Base-by-base conservation (phyloP, 2,113 vertebrate species). In the Acrocephalus arundinaceus region DNA sequence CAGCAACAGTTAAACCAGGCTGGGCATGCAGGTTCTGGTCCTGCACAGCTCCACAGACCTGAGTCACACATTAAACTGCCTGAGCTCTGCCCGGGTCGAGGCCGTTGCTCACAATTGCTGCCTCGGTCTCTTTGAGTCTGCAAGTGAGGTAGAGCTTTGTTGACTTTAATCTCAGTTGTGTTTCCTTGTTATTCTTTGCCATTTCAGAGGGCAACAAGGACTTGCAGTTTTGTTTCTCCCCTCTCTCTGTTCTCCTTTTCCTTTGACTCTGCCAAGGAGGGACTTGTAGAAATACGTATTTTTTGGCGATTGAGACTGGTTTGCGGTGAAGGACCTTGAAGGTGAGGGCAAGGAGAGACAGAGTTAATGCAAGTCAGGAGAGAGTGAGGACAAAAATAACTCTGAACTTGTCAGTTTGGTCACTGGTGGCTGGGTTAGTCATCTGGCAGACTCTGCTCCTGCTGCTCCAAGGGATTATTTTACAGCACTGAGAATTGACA, bases 401-500 rank as follows among this genome's bases (percentile, higher is more conserved):
- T 57, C 55, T 87, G 83, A 94, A 95, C 80, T 93, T 96, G 93
- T 92, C 83, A 81, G 51, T 89, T 90, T 90, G 93, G 93, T 95
- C 81, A 37, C 87, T 80, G 86, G 92, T 85, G 83, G 87, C 84
- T 97, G 97, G 96, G 94, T 98, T 97, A 98, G 89, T 97, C 97
- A 96, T 93, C 88, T 97, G 97, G 96, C 97, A 87, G 62, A 57
- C 85, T 92, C 89, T 54, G 87, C 83, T 90, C 68, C 85, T 93
- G 85, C 95, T 89, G 93, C 76, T 95, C 86, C 71, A 10, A 92
- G 90, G 89, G 96, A 94, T 96, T 93, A 93, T 93, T 85, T 84
- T 90, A 61, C 93, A 85, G 74, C 92, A 57, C 82, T 90, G 55
- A n/a, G 95, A 87, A 85, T 86, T 96, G 95, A 79, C 93, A 66